A percentile compares a stretch with the other conserved stretches of the same genome.
These are phyloP conservation scores for Meteorus cinctellus DNA, from an alignment of 2,888 invertebrate species.

Conservation along the genomic window DNA sequence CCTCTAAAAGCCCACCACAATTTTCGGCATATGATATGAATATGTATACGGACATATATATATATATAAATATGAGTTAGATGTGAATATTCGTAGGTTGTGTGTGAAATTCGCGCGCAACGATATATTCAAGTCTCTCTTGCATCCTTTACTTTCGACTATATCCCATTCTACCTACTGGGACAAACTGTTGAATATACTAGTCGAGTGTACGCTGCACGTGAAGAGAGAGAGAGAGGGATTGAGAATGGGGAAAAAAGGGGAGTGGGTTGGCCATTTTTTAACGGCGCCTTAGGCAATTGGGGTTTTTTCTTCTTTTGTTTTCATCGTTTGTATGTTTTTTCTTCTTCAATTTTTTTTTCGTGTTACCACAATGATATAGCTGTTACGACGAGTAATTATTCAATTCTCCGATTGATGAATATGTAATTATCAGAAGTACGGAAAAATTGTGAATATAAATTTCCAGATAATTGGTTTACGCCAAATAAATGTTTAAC, in stretches of 20 bases:
- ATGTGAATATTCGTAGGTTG: constrained; percentile 34
- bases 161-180: constrained; percentile 29
- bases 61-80: constrained; percentile 7
- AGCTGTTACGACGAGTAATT: not conserved
- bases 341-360: not conserved
- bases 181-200: constrained; percentile 47
- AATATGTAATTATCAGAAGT: no score
- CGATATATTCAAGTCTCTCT: constrained; percentile 29
- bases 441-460: no score
- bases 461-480: no score
- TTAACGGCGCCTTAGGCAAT: constrained; percentile 41
- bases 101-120: constrained; percentile 5
- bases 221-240: constrained; percentile 5
- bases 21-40: constrained; percentile 29
- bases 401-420: no score
- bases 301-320: constrained; percentile 27
- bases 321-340: not conserved
- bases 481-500: no score
- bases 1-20: not conserved
- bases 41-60: not conserved
- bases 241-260: not conserved
- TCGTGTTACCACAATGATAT: not conserved
- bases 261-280: constrained; percentile 41
- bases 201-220: constrained; percentile 37
- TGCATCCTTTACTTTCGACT: constrained; percentile 35